Evolutionary conservation across 2,888 invertebrate genomes (phyloP).

Genomic region (Mechanitis messenoides): DNA sequence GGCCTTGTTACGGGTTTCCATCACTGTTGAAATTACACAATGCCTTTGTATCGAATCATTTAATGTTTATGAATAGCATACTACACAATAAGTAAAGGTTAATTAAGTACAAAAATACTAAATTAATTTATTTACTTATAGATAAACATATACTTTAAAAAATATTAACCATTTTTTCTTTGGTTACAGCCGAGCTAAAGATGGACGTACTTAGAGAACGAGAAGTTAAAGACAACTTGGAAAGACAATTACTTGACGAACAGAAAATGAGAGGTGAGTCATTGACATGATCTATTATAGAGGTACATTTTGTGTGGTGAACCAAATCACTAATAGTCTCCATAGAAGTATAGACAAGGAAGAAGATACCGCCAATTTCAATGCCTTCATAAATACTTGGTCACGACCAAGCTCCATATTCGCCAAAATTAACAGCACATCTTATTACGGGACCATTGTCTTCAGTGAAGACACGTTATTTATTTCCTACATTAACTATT

Average conservation of each 20-base stretch:
- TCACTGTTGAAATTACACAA: slow-evolving; percentile 69
- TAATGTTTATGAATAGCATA: slow-evolving; percentile 26
- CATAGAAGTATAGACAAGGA: slow-evolving; percentile 7
- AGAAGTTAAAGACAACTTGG: slow-evolving; percentile 94
- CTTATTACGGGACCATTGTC: slow-evolving; percentile 71
- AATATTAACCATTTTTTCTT: slow-evolving; percentile 27
- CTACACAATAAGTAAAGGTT: neutral
- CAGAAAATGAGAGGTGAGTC: slow-evolving; percentile 95
- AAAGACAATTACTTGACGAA: slow-evolving; percentile 94
- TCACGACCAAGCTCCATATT: slow-evolving; percentile 54
- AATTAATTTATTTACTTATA: no score
- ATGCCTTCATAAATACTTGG: slow-evolving; percentile 65
- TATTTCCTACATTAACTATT: slow-evolving; percentile 71
- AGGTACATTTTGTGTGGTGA: neutral
- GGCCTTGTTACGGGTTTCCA: slow-evolving; percentile 69
- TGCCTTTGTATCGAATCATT: slow-evolving; percentile 64
- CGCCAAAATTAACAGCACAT: slow-evolving; percentile 69
- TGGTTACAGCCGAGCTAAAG: slow-evolving; percentile 93
- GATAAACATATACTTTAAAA: no score
- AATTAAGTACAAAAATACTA: neutral
- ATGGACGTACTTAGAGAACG: slow-evolving; percentile 96
- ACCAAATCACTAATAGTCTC: slow-evolving; percentile 9
- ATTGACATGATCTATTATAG: slow-evolving; percentile 9
- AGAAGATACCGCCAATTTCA: slow-evolving; percentile 42
- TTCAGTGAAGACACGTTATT: slow-evolving; percentile 63